A percentile compares a stretch with the other conserved stretches of the same genome.
These are phyloP conservation scores for Spatula versicolor DNA, from an alignment of 2,797 vertebrate genomes.

Conservation along the genomic window DNA sequence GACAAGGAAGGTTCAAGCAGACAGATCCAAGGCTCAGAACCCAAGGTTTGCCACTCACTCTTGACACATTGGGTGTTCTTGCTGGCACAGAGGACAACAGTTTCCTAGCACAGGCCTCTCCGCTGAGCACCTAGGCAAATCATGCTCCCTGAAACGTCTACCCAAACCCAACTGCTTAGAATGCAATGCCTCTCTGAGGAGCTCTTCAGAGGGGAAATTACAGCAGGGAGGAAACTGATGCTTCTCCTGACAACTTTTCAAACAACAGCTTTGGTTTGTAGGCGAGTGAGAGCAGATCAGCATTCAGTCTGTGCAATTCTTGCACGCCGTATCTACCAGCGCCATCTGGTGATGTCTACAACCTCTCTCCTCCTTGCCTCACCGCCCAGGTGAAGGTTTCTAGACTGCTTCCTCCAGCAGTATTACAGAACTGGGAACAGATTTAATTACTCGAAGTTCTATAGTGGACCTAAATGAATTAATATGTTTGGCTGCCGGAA, in stretches of 20 bases:
- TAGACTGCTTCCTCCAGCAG: not conserved
- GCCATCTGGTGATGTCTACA: slow-evolving; percentile 7
- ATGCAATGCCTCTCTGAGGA: not conserved
- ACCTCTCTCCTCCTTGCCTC: not conserved
- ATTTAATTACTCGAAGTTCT: not conserved
- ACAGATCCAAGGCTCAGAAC: not conserved
- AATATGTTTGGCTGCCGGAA: not conserved
- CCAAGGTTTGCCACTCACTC: not conserved
- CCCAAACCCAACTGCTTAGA: not conserved
- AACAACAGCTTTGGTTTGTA: not conserved
- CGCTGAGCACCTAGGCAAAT: not conserved
- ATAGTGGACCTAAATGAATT: rapidly evolving
- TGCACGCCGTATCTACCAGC: not conserved
- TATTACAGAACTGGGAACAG: rapidly evolving
- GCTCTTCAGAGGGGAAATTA: not conserved
- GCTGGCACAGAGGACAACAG: not conserved
- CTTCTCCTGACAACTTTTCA: not conserved
- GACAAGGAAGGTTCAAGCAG: not conserved
- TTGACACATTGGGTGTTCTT: rapidly evolving
- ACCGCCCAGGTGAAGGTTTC: rapidly evolving
- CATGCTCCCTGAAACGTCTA: not conserved
- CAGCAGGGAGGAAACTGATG: not conserved
- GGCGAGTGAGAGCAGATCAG: rapidly evolving
- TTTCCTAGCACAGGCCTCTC: not conserved
- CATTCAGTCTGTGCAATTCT: rapidly evolving